phyloP scores from a whole-genome alignment of 2,888 invertebrate genomes.

The Drosophila subquinaria region DNA sequence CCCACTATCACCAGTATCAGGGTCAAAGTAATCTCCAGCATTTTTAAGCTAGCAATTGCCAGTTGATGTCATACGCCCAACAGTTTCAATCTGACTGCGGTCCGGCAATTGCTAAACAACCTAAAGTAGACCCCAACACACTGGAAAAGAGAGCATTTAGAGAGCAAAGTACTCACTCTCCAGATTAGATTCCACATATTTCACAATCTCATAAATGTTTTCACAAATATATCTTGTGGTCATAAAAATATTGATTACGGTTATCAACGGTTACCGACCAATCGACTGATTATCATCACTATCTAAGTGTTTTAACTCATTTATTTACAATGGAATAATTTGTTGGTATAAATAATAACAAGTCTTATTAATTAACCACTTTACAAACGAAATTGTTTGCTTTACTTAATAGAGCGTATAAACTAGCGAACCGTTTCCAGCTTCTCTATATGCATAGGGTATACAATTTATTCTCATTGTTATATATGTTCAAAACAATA shows the following conservation, averaged over 20 bases:
- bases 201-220: background rate
- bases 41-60: constrained; percentile 7
- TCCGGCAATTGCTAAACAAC: background rate
- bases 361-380: background rate
- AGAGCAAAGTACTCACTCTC: constrained; percentile 10
- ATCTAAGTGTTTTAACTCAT: background rate
- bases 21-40: constrained; percentile 56
- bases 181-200: constrained; percentile 25
- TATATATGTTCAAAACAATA: constrained; percentile 2
- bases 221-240: background rate
- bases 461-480: background rate
- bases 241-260: constrained; percentile 12
- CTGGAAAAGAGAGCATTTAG: background rate
- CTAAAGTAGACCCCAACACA: background rate
- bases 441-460: background rate
- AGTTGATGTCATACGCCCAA: constrained; percentile 1
- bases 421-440: background rate
- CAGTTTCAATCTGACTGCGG: constrained; percentile 20
- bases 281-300: background rate
- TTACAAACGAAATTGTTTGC: background rate
- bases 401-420: background rate
- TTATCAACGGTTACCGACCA: constrained; percentile 8
- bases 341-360: background rate
- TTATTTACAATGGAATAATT: background rate
- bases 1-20: constrained; percentile 30